Evolutionary conservation across 23 tunicate species (phyloP).

Genomic region (Styela clava): DNA sequence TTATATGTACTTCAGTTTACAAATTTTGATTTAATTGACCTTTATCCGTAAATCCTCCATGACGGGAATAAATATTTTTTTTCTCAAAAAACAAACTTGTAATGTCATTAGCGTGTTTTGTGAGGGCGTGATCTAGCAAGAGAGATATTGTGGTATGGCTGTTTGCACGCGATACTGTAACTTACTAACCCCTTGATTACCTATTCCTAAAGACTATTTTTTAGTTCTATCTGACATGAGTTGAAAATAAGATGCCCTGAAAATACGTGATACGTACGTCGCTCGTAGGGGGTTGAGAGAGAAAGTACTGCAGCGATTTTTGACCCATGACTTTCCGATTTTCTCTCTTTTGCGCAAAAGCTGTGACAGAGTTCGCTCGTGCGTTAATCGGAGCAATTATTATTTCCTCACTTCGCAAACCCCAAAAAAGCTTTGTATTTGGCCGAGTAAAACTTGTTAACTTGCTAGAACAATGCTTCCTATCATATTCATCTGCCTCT

Average conservation of each 20-base stretch:
- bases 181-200: background rate
- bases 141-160: background rate
- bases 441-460: no score
- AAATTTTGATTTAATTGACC: constrained; percentile 1
- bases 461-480: no score
- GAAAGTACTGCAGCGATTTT: background rate
- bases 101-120: constrained; percentile 17
- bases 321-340: constrained; percentile 6
- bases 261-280: no score
- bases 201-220: background rate
- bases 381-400: background rate
- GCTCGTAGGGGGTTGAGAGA: no score
- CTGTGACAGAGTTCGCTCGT: background rate
- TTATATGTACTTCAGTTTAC: no score
- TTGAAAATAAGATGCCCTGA: no score
- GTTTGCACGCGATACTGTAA: constrained; percentile 9
- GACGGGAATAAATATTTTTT: constrained; percentile 1
- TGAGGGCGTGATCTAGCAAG: constrained; percentile 14
- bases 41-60: background rate
- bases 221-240: background rate
- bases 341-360: background rate
- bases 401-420: no score
- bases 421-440: no score
- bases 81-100: constrained; percentile 4
- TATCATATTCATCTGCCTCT: no score